These are phyloP conservation scores for Aphodius granarius DNA, from an alignment of 2,888 invertebrate species.

Conservation along the genomic window DNA sequence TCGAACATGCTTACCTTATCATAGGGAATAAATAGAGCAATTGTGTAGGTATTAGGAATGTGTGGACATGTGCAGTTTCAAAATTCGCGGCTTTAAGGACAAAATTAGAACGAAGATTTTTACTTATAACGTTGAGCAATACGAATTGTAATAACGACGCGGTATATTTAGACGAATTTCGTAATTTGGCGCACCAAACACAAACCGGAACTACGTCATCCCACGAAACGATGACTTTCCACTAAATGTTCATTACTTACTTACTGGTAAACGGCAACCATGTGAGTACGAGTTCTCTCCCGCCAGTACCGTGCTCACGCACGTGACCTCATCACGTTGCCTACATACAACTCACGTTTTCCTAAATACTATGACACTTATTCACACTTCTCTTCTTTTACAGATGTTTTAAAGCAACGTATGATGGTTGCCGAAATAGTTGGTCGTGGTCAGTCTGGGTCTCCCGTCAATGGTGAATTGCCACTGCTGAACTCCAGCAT, in stretches of 20 bases:
- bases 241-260: background rate
- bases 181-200: slow-evolving; percentile 1
- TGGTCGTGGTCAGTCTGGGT: slow-evolving; percentile 72
- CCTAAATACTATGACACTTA: too few relatives aligned
- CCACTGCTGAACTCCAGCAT: slow-evolving; percentile 62
- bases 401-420: slow-evolving; percentile 61
- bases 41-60: slow-evolving; percentile 28
- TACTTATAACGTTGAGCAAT: background rate
- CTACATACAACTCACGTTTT: background rate
- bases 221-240: background rate
- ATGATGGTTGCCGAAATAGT: slow-evolving; percentile 89
- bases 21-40: slow-evolving; percentile 37
- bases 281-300: too few relatives aligned
- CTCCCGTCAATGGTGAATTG: slow-evolving; percentile 70
- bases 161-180: slow-evolving; percentile 11
- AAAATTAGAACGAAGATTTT: slow-evolving; percentile 1
- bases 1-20: slow-evolving; percentile 34
- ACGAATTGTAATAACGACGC: background rate
- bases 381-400: slow-evolving; percentile 25
- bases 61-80: background rate
- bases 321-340: background rate
- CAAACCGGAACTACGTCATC: background rate
- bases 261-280: background rate
- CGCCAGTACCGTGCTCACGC: background rate
- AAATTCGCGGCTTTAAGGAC: background rate